phyloP scores from a whole-genome alignment of 2,797 vertebrate genomes.

The Malurus splendens region DNA sequence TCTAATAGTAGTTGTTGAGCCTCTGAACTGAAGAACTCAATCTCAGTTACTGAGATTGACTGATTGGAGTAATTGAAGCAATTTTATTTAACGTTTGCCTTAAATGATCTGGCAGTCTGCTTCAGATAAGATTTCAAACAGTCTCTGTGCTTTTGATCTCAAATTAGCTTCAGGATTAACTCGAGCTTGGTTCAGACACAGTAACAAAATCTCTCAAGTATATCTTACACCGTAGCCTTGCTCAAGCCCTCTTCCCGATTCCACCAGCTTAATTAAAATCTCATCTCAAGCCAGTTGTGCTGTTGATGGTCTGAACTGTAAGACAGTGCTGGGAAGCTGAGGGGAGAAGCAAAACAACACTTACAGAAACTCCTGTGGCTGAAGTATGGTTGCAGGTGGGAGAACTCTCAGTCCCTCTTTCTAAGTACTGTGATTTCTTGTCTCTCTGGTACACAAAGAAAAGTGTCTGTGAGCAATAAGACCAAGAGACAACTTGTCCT shows the following conservation, averaged over 20 bases:
- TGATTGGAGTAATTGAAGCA: constrained; percentile 5
- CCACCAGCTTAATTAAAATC: not conserved
- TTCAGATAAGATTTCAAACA: constrained; percentile 57
- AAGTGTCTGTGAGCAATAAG: not conserved
- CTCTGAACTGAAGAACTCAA: not conserved
- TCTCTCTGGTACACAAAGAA: not conserved
- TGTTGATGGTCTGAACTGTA: not conserved
- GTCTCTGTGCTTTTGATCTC: constrained; percentile 43
- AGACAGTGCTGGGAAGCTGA: not conserved
- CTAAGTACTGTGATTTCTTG: not conserved
- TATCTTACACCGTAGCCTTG: not conserved
- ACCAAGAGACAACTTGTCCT: not conserved
- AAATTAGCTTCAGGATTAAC: constrained; percentile 23
- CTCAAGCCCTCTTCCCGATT: not conserved
- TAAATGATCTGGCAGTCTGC: constrained; percentile 27
- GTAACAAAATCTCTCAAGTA: not conserved
- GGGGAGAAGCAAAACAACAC: not conserved
- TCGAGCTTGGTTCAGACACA: not conserved
- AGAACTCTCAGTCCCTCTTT: not conserved
- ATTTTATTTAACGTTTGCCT: constrained; percentile 2
- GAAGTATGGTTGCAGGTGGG: not conserved
- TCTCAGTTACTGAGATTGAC: not conserved
- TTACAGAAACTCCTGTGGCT: not conserved
- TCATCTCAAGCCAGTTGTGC: not conserved
- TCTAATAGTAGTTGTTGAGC: not conserved